phyloP scores from a whole-genome alignment of 2,888 invertebrate species.

The Spicauda simplicius region DNA sequence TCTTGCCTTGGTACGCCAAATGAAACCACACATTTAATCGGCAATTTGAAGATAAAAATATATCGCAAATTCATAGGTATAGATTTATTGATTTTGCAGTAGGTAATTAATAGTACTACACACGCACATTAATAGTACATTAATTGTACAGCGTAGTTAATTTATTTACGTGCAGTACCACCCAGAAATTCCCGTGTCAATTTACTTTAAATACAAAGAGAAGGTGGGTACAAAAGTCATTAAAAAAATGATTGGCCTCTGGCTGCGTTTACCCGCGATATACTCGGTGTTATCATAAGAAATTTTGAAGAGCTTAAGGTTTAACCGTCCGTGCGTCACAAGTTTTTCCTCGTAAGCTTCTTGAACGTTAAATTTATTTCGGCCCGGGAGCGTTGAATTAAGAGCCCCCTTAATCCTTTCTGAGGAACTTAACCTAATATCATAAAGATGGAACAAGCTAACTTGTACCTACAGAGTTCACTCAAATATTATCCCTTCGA shows the following conservation, averaged over 20 bases:
- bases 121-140: too few species aligned
- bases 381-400: conserved; percentile 80
- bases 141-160: too few species aligned
- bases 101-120: too few species aligned
- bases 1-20: conserved; percentile 4
- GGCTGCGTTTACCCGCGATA: conserved; percentile 42
- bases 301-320: conserved; percentile 55
- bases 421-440: conserved; percentile 81
- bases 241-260: conserved; percentile 18
- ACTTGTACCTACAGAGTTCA: conserved; percentile 76
- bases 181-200: too few species aligned
- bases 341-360: conserved; percentile 82
- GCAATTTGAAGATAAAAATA: neutral
- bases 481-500: conserved; percentile 79
- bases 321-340: conserved; percentile 65
- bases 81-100: neutral
- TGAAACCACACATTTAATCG: neutral
- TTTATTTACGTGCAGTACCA: too few species aligned
- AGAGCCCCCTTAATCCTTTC: conserved; percentile 82
- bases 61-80: neutral
- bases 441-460: conserved; percentile 81
- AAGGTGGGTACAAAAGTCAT: conserved; percentile 17
- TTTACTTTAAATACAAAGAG: neutral
- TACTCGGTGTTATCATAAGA: conserved; percentile 53
- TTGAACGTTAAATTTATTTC: conserved; percentile 81